phyloP scores from a whole-genome alignment of 2,113 vertebrate species.

The Neodon shergylaensis region DNA sequence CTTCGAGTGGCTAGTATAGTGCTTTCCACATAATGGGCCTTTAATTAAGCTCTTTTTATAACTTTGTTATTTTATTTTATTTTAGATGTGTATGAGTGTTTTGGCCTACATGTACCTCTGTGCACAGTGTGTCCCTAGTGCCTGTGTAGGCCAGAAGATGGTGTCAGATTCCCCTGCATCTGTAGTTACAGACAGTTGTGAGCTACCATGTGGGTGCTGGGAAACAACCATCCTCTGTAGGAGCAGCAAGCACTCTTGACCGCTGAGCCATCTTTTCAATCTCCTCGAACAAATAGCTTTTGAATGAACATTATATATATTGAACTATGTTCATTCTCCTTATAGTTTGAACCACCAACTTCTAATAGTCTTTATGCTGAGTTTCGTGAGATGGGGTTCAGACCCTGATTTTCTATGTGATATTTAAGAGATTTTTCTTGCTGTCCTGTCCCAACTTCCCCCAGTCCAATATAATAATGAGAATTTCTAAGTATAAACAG shows the following conservation, averaged over 20 bases:
- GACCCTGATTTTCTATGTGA: background rate
- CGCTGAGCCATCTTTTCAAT: background rate
- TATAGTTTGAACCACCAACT: background rate
- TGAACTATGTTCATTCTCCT: background rate
- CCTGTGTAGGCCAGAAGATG: background rate
- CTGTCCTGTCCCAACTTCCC: background rate
- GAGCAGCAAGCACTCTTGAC: background rate
- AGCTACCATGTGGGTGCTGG: background rate
- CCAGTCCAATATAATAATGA: background rate
- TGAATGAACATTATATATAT: background rate
- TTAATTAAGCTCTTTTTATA: background rate
- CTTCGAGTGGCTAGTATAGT: background rate
- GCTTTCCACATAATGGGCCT: background rate
- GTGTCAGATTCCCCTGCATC: too few relatives aligned
- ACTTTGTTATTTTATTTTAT: background rate
- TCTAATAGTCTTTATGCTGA: background rate
- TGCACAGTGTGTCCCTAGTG: background rate
- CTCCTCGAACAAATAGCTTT: background rate
- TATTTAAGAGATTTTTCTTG: background rate
- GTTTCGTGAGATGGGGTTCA: background rate
- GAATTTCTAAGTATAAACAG: background rate
- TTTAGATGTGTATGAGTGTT: background rate
- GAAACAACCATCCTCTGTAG: background rate
- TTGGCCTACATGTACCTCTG: background rate
- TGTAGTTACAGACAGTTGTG: background rate